phyloP scores from a whole-genome alignment of 2,113 vertebrate species.

The Podilymbus podiceps region DNA sequence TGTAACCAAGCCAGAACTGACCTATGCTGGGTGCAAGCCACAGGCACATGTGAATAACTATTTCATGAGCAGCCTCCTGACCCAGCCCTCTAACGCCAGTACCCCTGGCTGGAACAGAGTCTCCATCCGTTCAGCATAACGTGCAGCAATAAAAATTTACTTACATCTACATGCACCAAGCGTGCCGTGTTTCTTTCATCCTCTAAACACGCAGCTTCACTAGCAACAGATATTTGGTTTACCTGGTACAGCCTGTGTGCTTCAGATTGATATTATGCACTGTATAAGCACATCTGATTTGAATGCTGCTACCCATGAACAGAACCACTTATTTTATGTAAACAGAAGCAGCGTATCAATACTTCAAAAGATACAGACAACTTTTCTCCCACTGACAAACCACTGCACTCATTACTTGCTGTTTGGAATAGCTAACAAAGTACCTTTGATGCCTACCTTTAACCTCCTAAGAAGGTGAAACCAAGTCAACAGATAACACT shows the following conservation, averaged over 20 bases:
- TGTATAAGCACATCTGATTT: neutral
- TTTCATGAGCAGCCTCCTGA: neutral
- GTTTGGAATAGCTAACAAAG: neutral
- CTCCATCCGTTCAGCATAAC: neutral
- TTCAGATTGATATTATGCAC: rapidly evolving
- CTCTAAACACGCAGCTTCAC: neutral
- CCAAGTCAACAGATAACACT: neutral
- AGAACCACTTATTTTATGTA: neutral
- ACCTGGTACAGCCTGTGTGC: neutral
- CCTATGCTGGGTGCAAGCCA: neutral
- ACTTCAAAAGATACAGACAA: neutral
- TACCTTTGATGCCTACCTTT: neutral
- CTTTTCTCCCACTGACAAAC: neutral
- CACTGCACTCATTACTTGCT: neutral
- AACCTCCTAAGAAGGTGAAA: neutral
- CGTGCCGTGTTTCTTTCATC: neutral
- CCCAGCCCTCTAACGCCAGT: neutral
- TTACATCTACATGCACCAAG: neutral
- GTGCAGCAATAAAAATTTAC: neutral
- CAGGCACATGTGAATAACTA: rapidly evolving
- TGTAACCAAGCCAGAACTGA: neutral
- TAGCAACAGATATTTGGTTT: neutral
- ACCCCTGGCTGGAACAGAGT: neutral
- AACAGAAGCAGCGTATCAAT: neutral
- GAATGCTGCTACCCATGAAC: neutral